Conservation (phyloP, 1,140 invertebrate genomes). For the Sinella curviseta region DNA sequence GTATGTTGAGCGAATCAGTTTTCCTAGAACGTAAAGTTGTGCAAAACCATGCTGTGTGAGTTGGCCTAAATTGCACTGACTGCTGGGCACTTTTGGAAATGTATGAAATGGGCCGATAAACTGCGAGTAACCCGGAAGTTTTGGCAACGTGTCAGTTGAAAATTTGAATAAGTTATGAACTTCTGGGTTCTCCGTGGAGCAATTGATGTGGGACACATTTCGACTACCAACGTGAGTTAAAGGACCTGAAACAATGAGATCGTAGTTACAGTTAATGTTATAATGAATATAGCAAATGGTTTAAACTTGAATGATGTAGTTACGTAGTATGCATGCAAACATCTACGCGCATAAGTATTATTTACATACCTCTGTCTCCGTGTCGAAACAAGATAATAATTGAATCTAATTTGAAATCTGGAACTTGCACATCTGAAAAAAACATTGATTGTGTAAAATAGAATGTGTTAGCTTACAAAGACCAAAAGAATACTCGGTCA, state of each 20-base stretch:
- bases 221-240: conserved; percentile 68
- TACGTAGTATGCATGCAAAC: too few relatives aligned
- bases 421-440: conserved; percentile 48
- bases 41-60: conserved; percentile 69
- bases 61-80: conserved; percentile 67
- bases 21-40: conserved; percentile 76
- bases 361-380: conserved; percentile 84
- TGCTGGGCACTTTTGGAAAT: conserved; percentile 69
- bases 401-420: conserved; percentile 63
- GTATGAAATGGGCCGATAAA: conserved; percentile 78
- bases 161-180: conserved; percentile 49
- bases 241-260: too few relatives aligned
- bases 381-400: conserved; percentile 79
- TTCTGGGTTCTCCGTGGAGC: conserved; percentile 58
- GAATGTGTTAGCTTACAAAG: background rate
- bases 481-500: too few relatives aligned
- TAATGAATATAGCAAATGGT: too few relatives aligned
- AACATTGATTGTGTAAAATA: conserved; percentile 1
- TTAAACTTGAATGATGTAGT: too few relatives aligned
- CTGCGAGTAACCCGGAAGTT: conserved; percentile 52
- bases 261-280: too few relatives aligned
- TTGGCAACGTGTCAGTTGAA: conserved; percentile 44
- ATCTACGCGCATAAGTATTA: too few relatives aligned
- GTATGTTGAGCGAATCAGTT: conserved; percentile 54
- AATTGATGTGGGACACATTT: conserved; percentile 74